Percentiles rank a stretch among this genome's conserved stretches.
Conservation (phyloP, 53 echinoderm and acorn worm species). For the Zoroaster sp. region DNA sequence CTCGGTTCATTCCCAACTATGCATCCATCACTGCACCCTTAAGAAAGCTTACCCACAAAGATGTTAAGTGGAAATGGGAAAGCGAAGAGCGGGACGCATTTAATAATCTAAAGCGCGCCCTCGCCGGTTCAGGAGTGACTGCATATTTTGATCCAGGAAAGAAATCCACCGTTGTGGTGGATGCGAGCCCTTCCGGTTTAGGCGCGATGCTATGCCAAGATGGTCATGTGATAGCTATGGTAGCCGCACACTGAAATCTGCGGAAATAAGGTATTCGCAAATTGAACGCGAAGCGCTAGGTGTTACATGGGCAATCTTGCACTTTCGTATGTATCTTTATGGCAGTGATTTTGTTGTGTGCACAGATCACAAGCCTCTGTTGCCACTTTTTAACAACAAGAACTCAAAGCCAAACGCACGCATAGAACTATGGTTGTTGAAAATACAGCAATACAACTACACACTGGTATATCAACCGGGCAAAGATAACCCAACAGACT, state of each 20-base stretch:
- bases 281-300: conserved; percentile 60
- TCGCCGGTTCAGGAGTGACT: conserved; percentile 21
- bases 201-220: conserved; percentile 11
- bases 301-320: conserved; percentile 54
- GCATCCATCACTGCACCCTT: conserved; percentile 38
- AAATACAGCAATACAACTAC: conserved; percentile 57
- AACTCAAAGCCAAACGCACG: conserved; percentile 44
- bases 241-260: too few species aligned
- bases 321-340: conserved; percentile 63
- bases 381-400: conserved; percentile 51
- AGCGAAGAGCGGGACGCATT: conserved; percentile 2
- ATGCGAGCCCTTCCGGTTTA: conserved; percentile 34
- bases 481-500: conserved; percentile 68
- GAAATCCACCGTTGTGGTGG: not conserved
- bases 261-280: conserved; percentile 72
- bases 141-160: conserved; percentile 45
- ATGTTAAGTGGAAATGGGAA: conserved; percentile 21
- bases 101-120: conserved; percentile 19
- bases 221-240: too few species aligned
- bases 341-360: conserved; percentile 53
- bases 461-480: conserved; percentile 35
- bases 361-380: conserved; percentile 64
- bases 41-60: conserved; percentile 1
- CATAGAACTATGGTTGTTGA: conserved; percentile 63
- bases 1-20: conserved; percentile 39